Evolutionary conservation across 2,113 vertebrate genomes (phyloP).

Genomic region (Sylvia atricapilla): DNA sequence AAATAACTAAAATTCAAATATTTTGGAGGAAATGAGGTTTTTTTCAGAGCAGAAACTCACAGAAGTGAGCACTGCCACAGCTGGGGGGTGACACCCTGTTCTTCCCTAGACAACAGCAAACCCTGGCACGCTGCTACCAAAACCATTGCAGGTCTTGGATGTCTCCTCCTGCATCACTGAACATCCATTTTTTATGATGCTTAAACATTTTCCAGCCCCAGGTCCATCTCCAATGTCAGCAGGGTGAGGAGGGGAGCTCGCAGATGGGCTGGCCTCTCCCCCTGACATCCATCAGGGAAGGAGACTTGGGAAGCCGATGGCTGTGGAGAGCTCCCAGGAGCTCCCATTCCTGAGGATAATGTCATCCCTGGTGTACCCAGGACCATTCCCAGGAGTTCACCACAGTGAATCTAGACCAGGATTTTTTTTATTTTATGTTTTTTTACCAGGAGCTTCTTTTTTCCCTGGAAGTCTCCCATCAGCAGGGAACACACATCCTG

Average conservation of each 20-base stretch:
- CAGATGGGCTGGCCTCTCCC: neutral
- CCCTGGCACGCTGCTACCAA: neutral
- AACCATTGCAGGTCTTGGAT: neutral
- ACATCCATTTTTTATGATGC: slow-evolving; percentile 14
- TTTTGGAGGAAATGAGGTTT: rapidly evolving
- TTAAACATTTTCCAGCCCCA: slow-evolving; percentile 26
- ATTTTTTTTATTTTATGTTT: neutral
- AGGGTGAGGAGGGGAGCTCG: neutral
- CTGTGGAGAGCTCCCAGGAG: rapidly evolving
- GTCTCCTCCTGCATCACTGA: neutral
- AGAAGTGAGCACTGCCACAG: rapidly evolving
- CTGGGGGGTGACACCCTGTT: neutral
- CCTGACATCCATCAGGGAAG: rapidly evolving
- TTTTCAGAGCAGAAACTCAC: neutral
- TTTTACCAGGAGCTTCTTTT: neutral
- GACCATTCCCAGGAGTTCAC: neutral
- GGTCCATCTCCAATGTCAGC: neutral
- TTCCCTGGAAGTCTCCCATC: neutral
- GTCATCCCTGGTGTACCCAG: rapidly evolving
- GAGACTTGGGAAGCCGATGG: rapidly evolving
- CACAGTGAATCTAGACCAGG: rapidly evolving
- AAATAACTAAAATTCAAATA: neutral
- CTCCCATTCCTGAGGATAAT: neutral
- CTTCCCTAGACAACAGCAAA: neutral
- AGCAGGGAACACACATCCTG: neutral